These are phyloP conservation scores for Exephanes ischioxanthus DNA, from an alignment of 2,888 invertebrate species.

Conservation along the genomic window DNA sequence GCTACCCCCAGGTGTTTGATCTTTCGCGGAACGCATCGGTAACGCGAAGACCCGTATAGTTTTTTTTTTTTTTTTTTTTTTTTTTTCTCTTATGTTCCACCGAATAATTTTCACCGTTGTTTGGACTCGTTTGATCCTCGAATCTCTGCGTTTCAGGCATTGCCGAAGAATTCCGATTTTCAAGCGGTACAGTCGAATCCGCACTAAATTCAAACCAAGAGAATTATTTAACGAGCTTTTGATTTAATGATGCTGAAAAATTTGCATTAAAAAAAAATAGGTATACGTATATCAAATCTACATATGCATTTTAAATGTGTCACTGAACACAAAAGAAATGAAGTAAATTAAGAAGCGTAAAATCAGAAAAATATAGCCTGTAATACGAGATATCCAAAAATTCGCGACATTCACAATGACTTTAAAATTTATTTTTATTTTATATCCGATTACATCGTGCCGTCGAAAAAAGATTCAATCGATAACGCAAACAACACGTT, in stretches of 20 bases:
- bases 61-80: neutral
- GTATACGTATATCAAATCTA: neutral
- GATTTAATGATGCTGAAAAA: neutral
- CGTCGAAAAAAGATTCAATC: neutral
- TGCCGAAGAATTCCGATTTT: neutral
- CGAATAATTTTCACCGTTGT: slow-evolving; percentile 50
- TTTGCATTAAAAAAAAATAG: neutral
- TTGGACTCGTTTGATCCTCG: slow-evolving; percentile 37
- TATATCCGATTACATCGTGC: too few relatives aligned
- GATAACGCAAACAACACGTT: neutral
- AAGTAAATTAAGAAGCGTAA: too few relatives aligned
- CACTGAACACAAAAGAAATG: too few relatives aligned
- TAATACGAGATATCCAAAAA: too few relatives aligned
- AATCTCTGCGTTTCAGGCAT: slow-evolving; percentile 20
- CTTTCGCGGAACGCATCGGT: slow-evolving; percentile 34
- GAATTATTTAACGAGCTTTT: neutral
- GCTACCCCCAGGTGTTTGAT: slow-evolving; percentile 46
- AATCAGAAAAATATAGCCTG: too few relatives aligned
- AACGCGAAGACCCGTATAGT: slow-evolving; percentile 25
- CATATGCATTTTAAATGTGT: too few relatives aligned
- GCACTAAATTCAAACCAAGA: neutral
- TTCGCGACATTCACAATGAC: too few relatives aligned
- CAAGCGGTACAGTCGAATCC: neutral
- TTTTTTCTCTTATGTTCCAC: slow-evolving; percentile 3
- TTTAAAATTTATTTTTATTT: too few relatives aligned